These are phyloP conservation scores for Paragorgia papillata DNA, from an alignment of 92 coral and sea anemone species.

Conservation along the genomic window DNA sequence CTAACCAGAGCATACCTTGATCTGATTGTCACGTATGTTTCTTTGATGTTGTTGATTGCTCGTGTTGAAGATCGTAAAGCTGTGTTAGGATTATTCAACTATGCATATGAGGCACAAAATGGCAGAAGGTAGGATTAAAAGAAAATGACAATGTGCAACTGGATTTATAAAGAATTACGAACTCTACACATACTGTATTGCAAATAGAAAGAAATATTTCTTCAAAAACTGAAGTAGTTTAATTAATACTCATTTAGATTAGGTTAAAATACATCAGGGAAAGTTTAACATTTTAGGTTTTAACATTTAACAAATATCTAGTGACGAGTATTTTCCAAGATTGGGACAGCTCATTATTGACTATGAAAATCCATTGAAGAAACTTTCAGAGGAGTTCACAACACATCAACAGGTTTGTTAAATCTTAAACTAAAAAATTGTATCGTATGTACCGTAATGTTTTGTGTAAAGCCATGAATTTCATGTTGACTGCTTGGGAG, in stretches of 20 bases:
- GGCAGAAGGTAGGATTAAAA: slow-evolving; percentile 78
- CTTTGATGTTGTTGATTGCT: slow-evolving; percentile 87
- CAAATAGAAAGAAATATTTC: no score
- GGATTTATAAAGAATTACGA: no score
- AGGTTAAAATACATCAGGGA: no score
- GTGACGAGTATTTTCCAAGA: slow-evolving; percentile 96
- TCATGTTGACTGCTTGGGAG: no score
- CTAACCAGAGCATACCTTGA: slow-evolving; percentile 90
- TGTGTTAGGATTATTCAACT: slow-evolving; percentile 88
- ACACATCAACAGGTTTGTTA: slow-evolving; percentile 90
- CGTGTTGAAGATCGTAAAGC: slow-evolving; percentile 98
- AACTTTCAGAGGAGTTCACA: slow-evolving; percentile 90
- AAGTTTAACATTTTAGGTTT: no score
- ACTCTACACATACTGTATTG: no score
- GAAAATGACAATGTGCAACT: no score
- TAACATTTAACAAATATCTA: no score
- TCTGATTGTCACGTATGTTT: slow-evolving; percentile 77
- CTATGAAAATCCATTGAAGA: slow-evolving; percentile 91
- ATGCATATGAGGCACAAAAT: slow-evolving; percentile 95
- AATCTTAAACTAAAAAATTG: neutral
- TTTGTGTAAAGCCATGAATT: no score
- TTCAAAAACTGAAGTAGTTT: no score
- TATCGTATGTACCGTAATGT: no score
- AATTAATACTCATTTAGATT: no score
- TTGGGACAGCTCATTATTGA: slow-evolving; percentile 94